These are phyloP conservation scores for Ptilorrhoa leucosticta DNA, from an alignment of 2,113 vertebrate genomes.

Conservation along the genomic window DNA sequence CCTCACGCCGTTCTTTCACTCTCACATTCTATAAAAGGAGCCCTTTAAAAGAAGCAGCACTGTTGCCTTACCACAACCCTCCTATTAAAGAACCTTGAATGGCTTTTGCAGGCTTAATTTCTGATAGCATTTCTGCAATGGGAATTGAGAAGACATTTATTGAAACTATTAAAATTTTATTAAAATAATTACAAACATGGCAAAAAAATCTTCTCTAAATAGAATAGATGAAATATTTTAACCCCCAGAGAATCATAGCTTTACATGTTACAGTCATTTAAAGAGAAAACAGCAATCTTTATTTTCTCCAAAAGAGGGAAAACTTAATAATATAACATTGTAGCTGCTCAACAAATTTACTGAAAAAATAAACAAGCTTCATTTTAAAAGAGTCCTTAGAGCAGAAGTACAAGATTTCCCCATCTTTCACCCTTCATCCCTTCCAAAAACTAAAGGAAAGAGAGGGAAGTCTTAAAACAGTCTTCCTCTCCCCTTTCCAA, in stretches of 20 bases:
- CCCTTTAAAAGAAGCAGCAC: background rate
- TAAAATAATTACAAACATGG: background rate
- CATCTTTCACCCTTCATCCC: background rate
- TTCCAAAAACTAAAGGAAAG: background rate
- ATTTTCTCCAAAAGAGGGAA: background rate
- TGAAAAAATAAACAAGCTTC: background rate
- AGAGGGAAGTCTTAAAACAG: background rate
- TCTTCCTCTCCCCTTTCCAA: background rate
- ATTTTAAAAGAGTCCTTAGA: background rate
- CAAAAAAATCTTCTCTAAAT: background rate
- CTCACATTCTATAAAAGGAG: background rate
- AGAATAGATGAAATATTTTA: background rate
- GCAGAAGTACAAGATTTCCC: background rate
- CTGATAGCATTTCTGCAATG: background rate
- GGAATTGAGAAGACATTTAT: background rate
- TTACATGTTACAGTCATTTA: background rate
- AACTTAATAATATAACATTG: background rate
- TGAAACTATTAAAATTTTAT: background rate
- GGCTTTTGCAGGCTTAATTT: background rate
- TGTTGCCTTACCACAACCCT: background rate
- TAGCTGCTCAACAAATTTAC: background rate
- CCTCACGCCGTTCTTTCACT: background rate
- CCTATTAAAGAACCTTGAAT: background rate
- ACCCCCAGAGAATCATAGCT: accelerated
- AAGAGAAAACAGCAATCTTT: background rate